Base-by-base conservation (phyloP, 2,888 invertebrate species). In the Keiferia lycopersicella region DNA sequence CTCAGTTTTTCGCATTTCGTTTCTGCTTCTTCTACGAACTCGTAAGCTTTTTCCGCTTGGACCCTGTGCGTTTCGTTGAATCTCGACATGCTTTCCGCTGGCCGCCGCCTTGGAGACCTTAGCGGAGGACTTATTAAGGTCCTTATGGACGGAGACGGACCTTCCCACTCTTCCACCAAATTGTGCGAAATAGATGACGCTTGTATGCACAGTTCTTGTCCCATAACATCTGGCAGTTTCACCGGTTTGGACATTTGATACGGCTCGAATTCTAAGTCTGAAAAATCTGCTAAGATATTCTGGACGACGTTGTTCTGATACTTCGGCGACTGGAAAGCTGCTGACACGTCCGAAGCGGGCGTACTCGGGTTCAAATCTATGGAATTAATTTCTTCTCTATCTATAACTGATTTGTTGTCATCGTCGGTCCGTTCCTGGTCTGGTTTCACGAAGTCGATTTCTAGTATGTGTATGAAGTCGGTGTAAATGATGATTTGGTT, bases 1-100 rank as follows among this genome's bases (percentile, higher is more conserved):
- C 96, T 96, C n/a, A 97, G 93, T 77, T 97, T 97, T 79, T 97
- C 97, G 77, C 95, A 96, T 70, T 96, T 96, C 7, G 93, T 93
- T 72, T 96, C 96, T 7, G 94, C 93, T 72, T 97, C 97, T 74
- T 97, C 97, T 0, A 95, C 96, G 76, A 97, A 97, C 79, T 97
- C 97, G 80, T 97, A 97, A 0, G 96, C 95, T 86, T 95, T 95
- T 76, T 94, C 96, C 0, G 94, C 95, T 76, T 84, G 91, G 70
- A 85, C 93, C 83, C 88, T 87, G 68, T 92, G 92, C 2, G 91
- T 87, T 74, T 92, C 92, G 71, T 89, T 92, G 73, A 92, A 92
- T 1, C 92, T 80, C 0, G 92, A 92, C 87, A 92, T 92, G 70
- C 92, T 89, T 62, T 92, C 92, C 0, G 92, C 91, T 0, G 92